Evolutionary conservation across 2,797 vertebrate genomes (phyloP), one percentile per base, ranked within the genome.

Genomic region (Karalla daura): DNA sequence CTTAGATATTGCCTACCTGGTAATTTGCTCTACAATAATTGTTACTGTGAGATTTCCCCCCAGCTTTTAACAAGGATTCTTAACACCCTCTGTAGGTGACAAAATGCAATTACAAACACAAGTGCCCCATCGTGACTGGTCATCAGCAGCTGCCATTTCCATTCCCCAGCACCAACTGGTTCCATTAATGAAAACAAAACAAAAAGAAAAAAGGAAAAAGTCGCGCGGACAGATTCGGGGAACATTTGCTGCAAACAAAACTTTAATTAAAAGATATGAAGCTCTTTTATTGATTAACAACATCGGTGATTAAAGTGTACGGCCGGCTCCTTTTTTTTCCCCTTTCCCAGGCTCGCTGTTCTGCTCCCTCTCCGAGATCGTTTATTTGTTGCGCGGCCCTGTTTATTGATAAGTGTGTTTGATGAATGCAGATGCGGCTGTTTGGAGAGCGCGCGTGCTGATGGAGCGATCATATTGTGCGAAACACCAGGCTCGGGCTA

Each of bases 71-170:
- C 95, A 96, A 96, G 94, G 94, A 95, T 95, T 95, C 95, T 96
- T 95, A 97, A 98, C 96, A 96, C 96, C 96, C 97, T 97, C 97
- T 98, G 96, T 98, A 98, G 96, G 97, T 96, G 95, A 97, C 95
- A 94, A 95, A 96, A 96, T 93, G 96, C 94, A 97, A 97, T 97
- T 98, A 98, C 97, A 99, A 94, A 95, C 92, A 88, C 88, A 95
- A 96, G 91, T 92, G 92, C 89, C 92, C 95, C 91, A 84, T 77
- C 15, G 91, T 93, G 94, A 91, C 90, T 77, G 85, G 91, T 70
- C 85, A 92, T 92, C 95, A 93, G 88, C 95, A 95, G 95, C 95
- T 96, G 95, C 93, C 93, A 92, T 88, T 71, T 87, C 89, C 88
- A 89, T 89, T 95, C 92, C 86, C 91, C 84, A 54, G 86, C 85